These are phyloP conservation scores for Elachura formosa DNA, from an alignment of 2,113 vertebrate genomes.

Conservation along the genomic window DNA sequence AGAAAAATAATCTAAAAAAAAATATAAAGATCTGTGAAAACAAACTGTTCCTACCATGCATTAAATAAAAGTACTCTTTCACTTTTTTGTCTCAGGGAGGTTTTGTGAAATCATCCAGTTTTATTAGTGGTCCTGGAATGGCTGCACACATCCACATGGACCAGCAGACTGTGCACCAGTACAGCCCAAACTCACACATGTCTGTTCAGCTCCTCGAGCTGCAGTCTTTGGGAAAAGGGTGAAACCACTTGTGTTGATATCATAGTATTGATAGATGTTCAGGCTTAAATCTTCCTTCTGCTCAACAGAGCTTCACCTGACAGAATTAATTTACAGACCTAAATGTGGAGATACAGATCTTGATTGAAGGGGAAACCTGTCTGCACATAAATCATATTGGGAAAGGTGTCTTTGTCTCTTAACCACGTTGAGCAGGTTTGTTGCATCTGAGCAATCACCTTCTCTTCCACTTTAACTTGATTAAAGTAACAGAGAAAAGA, in stretches of 20 bases:
- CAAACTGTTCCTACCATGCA: neutral
- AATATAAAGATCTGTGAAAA: neutral
- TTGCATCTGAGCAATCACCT: neutral
- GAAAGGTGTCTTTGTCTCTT: neutral
- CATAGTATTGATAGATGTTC: neutral
- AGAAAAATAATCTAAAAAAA: neutral
- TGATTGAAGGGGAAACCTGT: neutral
- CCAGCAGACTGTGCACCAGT: fast-evolving
- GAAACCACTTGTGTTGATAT: neutral
- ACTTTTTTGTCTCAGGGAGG: neutral
- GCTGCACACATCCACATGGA: neutral
- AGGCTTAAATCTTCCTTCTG: neutral
- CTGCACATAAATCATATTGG: neutral
- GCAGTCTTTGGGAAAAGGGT: neutral
- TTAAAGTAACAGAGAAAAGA: neutral
- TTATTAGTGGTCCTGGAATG: neutral
- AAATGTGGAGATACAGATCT: neutral
- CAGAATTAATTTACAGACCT: neutral
- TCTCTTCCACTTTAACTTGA: neutral
- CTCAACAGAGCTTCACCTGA: neutral
- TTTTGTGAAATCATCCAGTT: neutral
- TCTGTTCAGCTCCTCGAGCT: neutral
- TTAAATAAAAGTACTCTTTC: neutral
- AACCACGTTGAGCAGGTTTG: neutral
- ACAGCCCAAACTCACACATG: neutral